Evolutionary conservation across 2,113 vertebrate species (phyloP).

Genomic region (Struthio camelus): DNA sequence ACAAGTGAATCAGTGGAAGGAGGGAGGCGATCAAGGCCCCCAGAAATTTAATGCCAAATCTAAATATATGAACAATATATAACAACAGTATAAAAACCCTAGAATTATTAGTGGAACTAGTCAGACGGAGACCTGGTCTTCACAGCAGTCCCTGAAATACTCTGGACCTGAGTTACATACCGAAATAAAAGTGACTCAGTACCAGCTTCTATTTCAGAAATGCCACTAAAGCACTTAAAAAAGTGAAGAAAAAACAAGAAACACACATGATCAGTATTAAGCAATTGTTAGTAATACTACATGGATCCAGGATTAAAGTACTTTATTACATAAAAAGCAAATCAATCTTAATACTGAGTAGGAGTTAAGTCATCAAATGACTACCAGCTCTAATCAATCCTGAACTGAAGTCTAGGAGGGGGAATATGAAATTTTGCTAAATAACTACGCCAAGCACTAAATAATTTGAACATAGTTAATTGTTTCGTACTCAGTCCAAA

Average conservation of each 20-base stretch:
- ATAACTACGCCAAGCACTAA: background rate
- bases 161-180: background rate
- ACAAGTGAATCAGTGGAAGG: background rate
- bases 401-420: background rate
- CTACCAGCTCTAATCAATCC: background rate
- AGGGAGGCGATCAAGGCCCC: background rate
- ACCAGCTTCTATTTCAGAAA: slow-evolving; percentile 48
- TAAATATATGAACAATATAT: background rate
- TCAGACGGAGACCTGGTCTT: background rate
- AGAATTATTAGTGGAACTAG: background rate
- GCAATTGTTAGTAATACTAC: background rate
- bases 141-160: background rate
- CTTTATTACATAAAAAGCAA: slow-evolving; percentile 22
- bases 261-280: slow-evolving; percentile 37
- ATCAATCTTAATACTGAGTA: slow-evolving; percentile 3
- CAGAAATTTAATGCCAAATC: background rate
- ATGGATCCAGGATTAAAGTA: background rate
- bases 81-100: background rate
- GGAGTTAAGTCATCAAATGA: slow-evolving; percentile 17
- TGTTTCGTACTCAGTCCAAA: background rate
- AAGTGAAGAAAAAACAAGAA: slow-evolving; percentile 32
- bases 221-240: background rate
- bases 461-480: background rate
- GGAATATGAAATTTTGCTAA: background rate
- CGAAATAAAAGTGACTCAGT: background rate